Percentiles rank a stretch among this genome's conserved stretches.
Evolutionary conservation across 92 coral and sea anemone species (phyloP).

Genomic region (Zoanthus sansibaricus): DNA sequence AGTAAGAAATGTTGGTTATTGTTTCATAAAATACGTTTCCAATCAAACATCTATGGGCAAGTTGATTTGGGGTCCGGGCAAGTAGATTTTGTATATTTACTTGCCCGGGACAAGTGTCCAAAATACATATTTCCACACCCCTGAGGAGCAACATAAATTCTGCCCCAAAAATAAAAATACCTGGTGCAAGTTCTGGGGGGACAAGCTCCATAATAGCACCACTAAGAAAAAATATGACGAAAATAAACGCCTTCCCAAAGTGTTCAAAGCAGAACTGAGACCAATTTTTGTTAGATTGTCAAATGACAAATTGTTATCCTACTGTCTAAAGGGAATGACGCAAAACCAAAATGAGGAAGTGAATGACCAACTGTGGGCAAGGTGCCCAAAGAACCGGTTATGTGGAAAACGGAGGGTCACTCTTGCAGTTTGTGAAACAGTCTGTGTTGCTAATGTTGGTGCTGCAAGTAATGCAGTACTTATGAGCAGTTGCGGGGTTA

Average conservation of each 20-base stretch:
- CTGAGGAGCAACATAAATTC: constrained; percentile 57
- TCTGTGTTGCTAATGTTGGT: constrained; percentile 5
- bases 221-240: constrained; percentile 25
- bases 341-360: constrained; percentile 27
- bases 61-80: too few species aligned
- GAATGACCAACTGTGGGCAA: constrained; percentile 4
- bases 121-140: too few species aligned
- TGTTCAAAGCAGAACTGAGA: constrained; percentile 43
- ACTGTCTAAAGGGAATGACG: constrained; percentile 63
- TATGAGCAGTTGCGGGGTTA: background rate
- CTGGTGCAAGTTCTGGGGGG: constrained; percentile 70
- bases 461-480: constrained; percentile 11
- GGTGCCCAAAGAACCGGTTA: constrained; percentile 7
- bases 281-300: constrained; percentile 49
- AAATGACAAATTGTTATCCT: constrained; percentile 39
- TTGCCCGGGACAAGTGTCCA: too few species aligned
- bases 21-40: too few species aligned
- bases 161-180: constrained; percentile 56
- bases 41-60: too few species aligned
- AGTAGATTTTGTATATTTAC: too few species aligned
- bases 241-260: constrained; percentile 18
- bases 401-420: constrained; percentile 16
- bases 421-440: constrained; percentile 33
- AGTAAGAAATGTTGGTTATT: too few species aligned
- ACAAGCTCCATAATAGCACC: constrained; percentile 38